phyloP scores from a whole-genome alignment of 2,113 vertebrate genomes.

The Campylorhamphus procurvoides region DNA sequence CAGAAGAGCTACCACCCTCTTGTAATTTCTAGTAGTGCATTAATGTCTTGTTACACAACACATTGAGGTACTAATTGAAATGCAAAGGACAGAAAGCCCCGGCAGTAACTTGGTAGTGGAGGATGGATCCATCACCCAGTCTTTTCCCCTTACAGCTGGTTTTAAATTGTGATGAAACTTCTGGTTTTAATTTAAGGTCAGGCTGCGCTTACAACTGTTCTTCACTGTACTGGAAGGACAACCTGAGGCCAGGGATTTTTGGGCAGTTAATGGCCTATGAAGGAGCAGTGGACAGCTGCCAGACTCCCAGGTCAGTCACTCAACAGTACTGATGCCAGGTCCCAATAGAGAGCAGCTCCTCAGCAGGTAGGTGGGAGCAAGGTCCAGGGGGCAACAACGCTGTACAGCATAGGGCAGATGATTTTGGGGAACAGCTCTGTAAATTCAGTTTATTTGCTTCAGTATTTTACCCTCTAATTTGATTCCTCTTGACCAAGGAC shows the following conservation, averaged over 20 bases:
- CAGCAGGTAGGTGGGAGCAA: not conserved
- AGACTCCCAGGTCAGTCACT: not conserved
- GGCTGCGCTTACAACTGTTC: not conserved
- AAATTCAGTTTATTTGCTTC: not conserved
- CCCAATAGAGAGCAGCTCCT: rapidly evolving
- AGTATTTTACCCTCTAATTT: not conserved
- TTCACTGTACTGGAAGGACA: not conserved
- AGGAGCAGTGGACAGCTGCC: not conserved
- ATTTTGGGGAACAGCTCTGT: not conserved
- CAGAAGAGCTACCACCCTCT: not conserved
- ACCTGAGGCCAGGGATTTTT: not conserved
- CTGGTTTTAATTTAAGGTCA: not conserved
- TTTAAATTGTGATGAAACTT: not conserved
- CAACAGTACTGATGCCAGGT: not conserved
- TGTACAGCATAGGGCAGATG: not conserved
- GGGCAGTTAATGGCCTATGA: not conserved
- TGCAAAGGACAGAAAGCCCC: not conserved
- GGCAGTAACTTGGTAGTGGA: not conserved
- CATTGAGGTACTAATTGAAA: not conserved
- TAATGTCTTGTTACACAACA: not conserved
- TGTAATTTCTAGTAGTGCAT: not conserved
- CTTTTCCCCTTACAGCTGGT: not conserved
- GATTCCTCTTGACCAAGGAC: not conserved
- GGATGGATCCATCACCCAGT: not conserved
- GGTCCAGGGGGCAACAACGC: rapidly evolving